These are phyloP conservation scores for Periphyllus acericola DNA, from an alignment of 2,888 invertebrate genomes.

Conservation along the genomic window DNA sequence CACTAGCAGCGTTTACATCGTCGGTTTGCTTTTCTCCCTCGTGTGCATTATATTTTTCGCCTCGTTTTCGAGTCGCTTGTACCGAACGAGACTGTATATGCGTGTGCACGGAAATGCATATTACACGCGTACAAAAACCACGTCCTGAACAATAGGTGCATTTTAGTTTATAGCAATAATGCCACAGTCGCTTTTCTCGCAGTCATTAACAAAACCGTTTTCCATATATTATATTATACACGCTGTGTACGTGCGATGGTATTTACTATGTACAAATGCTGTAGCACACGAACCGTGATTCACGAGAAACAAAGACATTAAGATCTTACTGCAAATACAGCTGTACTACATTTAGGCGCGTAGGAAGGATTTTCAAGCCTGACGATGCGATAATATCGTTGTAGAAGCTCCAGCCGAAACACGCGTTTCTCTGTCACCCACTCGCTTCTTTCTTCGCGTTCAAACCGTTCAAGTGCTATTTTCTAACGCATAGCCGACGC, in stretches of 20 bases:
- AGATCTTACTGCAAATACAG: neutral
- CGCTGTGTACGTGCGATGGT: neutral
- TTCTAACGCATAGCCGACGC: neutral
- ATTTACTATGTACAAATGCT: neutral
- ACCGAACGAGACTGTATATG: no score
- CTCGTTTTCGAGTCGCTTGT: no score
- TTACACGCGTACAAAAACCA: no score
- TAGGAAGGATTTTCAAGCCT: neutral
- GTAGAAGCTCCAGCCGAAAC: neutral
- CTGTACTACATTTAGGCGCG: neutral
- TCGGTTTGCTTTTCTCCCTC: no score
- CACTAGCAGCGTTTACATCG: no score
- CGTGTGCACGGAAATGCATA: no score
- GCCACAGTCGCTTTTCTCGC: neutral
- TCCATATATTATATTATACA: neutral
- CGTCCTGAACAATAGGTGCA: no score
- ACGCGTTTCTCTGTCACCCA: neutral
- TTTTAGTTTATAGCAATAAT: neutral
- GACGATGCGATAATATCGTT: neutral
- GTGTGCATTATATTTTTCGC: no score
- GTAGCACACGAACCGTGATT: neutral
- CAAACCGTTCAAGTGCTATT: neutral
- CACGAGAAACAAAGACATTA: neutral
- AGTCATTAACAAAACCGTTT: neutral
- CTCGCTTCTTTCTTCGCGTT: neutral